Percentiles rank a stretch among this genome's conserved stretches.
phyloP scores from a whole-genome alignment of 1,140 invertebrate species.

The Penaeus indicus region DNA sequence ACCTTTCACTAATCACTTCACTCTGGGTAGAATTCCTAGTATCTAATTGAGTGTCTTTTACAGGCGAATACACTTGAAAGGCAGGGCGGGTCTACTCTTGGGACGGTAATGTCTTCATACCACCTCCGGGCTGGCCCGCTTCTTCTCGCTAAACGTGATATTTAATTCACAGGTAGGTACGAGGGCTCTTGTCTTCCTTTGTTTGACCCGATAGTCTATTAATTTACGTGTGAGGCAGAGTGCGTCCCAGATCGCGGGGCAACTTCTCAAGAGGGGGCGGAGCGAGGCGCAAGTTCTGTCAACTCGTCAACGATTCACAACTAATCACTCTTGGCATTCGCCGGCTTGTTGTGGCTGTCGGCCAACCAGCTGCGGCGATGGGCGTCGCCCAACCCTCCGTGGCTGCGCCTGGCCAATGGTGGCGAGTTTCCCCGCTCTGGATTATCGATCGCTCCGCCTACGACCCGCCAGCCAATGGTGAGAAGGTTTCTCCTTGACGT shows the following conservation, averaged over 20 bases:
- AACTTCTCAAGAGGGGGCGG: constrained; percentile 49
- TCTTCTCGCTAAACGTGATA: constrained; percentile 54
- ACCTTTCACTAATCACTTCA: constrained; percentile 36
- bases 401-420: constrained; percentile 24
- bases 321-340: constrained; percentile 66
- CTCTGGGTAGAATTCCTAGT: constrained; percentile 36
- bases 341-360: constrained; percentile 30
- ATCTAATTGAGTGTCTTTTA: constrained; percentile 44
- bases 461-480: constrained; percentile 47
- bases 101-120: constrained; percentile 39
- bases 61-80: constrained; percentile 44
- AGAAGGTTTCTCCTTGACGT: constrained; percentile 51
- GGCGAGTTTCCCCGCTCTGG: neutral
- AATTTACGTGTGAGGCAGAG: constrained; percentile 56
- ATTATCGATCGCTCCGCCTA: constrained; percentile 55
- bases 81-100: neutral
- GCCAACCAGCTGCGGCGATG: constrained; percentile 44
- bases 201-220: constrained; percentile 56
- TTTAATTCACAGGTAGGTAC: constrained; percentile 56
- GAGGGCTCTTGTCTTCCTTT: constrained; percentile 43
- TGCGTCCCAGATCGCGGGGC: constrained; percentile 33
- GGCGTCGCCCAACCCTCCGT: constrained; percentile 1
- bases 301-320: constrained; percentile 66
- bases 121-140: constrained; percentile 40
- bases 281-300: constrained; percentile 52